These are phyloP conservation scores for Clanis bilineata DNA, from an alignment of 2,888 invertebrate species.

Conservation along the genomic window DNA sequence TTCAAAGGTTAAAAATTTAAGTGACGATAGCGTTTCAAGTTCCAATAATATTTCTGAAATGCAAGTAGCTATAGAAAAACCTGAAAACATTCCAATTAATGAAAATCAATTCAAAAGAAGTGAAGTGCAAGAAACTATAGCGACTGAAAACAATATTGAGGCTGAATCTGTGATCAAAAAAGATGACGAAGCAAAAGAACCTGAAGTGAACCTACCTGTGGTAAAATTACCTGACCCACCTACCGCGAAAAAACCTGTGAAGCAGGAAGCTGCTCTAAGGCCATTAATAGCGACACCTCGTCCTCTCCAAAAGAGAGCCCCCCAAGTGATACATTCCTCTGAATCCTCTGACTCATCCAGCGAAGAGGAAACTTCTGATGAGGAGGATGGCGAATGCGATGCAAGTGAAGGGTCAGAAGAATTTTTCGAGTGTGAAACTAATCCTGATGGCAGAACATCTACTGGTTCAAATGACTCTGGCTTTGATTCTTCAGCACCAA, in stretches of 20 bases:
- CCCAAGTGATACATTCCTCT: conserved; percentile 67
- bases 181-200: background rate
- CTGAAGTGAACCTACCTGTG: conserved; percentile 7
- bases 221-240: conserved; percentile 26
- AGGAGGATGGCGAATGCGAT: conserved; percentile 72
- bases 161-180: conserved; percentile 41
- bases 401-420: conserved; percentile 68
- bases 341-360: conserved; percentile 71
- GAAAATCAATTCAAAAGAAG: conserved; percentile 31
- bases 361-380: conserved; percentile 71
- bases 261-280: conserved; percentile 79
- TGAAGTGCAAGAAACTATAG: conserved; percentile 29
- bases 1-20: background rate
- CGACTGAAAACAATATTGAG: conserved; percentile 49
- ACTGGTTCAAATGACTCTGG: conserved; percentile 93
- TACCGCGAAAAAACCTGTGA: conserved; percentile 61
- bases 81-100: conserved; percentile 62
- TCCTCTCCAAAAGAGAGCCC: conserved; percentile 80
- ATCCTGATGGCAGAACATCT: conserved; percentile 83
- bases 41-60: conserved; percentile 17
- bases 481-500: conserved; percentile 87
- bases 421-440: conserved; percentile 74
- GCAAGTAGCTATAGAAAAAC: conserved; percentile 24
- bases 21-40: background rate
- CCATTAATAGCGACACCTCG: conserved; percentile 84